Base-by-base conservation (phyloP, 2,888 invertebrate genomes). In the Torymus auratus region DNA sequence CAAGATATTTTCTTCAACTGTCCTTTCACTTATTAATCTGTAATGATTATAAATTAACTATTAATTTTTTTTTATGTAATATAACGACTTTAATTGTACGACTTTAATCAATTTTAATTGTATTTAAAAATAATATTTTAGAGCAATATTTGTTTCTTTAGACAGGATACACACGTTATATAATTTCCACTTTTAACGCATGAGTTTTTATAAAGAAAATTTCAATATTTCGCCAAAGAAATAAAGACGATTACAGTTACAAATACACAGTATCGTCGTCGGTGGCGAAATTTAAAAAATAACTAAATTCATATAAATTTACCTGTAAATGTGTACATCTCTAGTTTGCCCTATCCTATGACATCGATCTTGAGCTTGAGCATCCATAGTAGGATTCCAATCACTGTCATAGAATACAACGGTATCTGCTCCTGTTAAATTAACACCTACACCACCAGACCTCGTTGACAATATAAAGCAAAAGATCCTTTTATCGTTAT, bases 361-460 rank as follows among this genome's bases (percentile, higher is more conserved):
- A 91, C 99, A 99, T 86, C 98, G 94, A 92, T 97, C 97, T 92
- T 97, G 97, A 83, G 97, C 97, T 91, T 98, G 97, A 82, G 99
- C 99, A 93, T 99, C 99, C 99, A 99, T 99, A 5, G 99, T 99
- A 71, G 99, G 99, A 93, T 99, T 99, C 99, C 99, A 99, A 92
- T 99, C 99, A 83, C 98, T 98, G 93, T 99, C 99, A 92, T 99
- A 99, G 93, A 99, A 99, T 91, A 99, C 96, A 85, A 99, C 99
- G 86, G 98, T 97, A 92, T 99, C 99, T 64, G 99, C 99, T 84
- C 99, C 99, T 53, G 99, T 99, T 85, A 99, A 93, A 93, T 99
- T 99, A 69, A 99, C 97, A 76, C 99, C 99, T 65, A 99, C 96
- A 87, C 99, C 99, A 87, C 99, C 99, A 75, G 98, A 98, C 80